These are phyloP conservation scores for Conger conger DNA, from an alignment of 2,113 vertebrate genomes.

Conservation along the genomic window DNA sequence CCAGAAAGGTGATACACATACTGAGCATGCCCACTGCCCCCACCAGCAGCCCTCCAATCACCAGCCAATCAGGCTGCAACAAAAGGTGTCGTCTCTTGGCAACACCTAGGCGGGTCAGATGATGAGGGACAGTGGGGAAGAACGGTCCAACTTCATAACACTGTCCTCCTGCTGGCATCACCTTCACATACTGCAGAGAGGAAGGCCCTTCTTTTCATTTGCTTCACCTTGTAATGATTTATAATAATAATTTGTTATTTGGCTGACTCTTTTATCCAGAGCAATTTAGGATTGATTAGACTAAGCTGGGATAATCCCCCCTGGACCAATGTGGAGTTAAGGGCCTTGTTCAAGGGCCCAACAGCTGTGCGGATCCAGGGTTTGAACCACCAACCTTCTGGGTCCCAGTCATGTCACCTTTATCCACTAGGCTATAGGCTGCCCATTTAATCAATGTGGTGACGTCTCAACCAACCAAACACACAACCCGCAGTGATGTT, in stretches of 20 bases:
- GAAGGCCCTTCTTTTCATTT: neutral
- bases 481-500: neutral
- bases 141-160: slow-evolving; percentile 81
- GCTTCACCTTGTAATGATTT: neutral
- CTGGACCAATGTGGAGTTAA: no score
- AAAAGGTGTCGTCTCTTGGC: slow-evolving; percentile 55
- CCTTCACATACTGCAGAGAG: slow-evolving; percentile 71
- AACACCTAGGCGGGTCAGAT: slow-evolving; percentile 78
- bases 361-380: no score
- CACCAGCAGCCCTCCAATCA: slow-evolving; percentile 60
- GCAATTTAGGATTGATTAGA: no score
- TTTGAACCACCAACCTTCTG: no score
- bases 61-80: slow-evolving; percentile 75
- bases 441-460: no score
- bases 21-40: slow-evolving; percentile 71
- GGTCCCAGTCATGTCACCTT: no score
- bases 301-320: no score
- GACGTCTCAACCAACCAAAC: neutral
- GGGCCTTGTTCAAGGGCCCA: no score
- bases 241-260: no score
- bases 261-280: no score
- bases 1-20: slow-evolving; percentile 66
- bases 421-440: no score
- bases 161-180: slow-evolving; percentile 74
- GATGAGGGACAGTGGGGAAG: slow-evolving; percentile 69